Evolutionary conservation across 2,797 vertebrate species (phyloP).

Genomic region (Myotis daubentonii): DNA sequence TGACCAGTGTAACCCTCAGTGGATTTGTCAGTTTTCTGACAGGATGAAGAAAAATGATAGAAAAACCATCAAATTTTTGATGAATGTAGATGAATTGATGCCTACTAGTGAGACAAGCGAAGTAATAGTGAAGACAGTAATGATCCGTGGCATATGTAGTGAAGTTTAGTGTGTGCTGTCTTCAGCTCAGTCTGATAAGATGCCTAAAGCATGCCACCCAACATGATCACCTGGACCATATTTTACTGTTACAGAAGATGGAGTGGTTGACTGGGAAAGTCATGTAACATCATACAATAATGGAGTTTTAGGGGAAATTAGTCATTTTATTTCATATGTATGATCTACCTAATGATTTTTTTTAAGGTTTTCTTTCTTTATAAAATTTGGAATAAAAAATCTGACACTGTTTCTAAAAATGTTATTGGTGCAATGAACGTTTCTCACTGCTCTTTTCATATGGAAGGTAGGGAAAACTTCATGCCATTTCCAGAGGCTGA

Average conservation of each 20-base stretch:
- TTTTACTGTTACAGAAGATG: not conserved
- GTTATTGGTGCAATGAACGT: not conserved
- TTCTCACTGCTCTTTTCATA: not conserved
- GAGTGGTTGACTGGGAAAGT: fast-evolving
- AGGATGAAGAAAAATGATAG: not conserved
- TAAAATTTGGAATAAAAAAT: not conserved
- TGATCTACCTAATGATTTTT: not conserved
- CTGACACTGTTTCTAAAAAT: not conserved
- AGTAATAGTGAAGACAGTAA: not conserved
- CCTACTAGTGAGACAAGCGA: not conserved
- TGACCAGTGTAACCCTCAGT: not conserved
- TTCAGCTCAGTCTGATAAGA: too few relatives aligned
- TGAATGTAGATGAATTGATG: not conserved
- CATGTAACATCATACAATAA: not conserved
- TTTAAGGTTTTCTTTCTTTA: not conserved
- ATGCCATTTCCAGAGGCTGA: not conserved
- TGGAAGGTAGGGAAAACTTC: not conserved
- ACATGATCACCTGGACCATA: fast-evolving
- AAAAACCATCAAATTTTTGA: slow-evolving; percentile 20
- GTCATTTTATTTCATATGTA: not conserved
- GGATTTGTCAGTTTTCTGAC: slow-evolving; percentile 6
- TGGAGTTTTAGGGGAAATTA: not conserved
- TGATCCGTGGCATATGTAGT: not conserved
- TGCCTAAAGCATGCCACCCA: fast-evolving
- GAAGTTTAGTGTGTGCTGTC: not conserved